These are phyloP conservation scores for Entosphenus tridentatus DNA, from an alignment of 2,113 vertebrate species.

Conservation along the genomic window DNA sequence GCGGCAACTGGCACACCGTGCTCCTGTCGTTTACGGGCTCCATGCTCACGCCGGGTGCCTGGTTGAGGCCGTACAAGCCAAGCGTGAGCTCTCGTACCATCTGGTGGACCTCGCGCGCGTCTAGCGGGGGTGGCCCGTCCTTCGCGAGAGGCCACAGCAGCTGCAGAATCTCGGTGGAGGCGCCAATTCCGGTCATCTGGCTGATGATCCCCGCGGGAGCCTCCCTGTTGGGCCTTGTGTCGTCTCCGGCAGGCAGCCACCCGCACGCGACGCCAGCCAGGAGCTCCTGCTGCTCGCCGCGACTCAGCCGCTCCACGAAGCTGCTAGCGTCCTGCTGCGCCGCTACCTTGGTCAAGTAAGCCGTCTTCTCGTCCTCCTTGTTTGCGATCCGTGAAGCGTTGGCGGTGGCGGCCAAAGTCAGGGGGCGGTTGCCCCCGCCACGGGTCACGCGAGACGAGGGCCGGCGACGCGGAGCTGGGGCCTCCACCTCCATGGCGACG, in stretches of 20 bases:
- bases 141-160: conserved; percentile 23
- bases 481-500: too few relatives aligned
- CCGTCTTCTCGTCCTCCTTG: conserved; percentile 16
- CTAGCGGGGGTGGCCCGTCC: conserved; percentile 14
- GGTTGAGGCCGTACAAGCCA: conserved; percentile 32
- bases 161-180: conserved; percentile 12
- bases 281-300: conserved; percentile 24
- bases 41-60: conserved; percentile 26
- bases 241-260: conserved; percentile 23
- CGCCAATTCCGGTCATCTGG: conserved; percentile 20
- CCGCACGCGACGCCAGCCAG: conserved; percentile 17
- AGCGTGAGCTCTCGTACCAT: conserved; percentile 26
- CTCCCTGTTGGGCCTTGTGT: conserved; percentile 14
- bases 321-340: conserved; percentile 22
- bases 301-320: conserved; percentile 27
- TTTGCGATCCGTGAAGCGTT: too few relatives aligned
- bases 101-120: conserved; percentile 30
- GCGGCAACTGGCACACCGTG: conserved; percentile 25
- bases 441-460: too few relatives aligned
- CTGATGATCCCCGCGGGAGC: conserved; percentile 21
- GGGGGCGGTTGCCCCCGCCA: too few relatives aligned
- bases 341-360: conserved; percentile 19
- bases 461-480: too few relatives aligned
- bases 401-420: too few relatives aligned
- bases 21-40: conserved; percentile 26